Base-by-base conservation (phyloP, 2,113 vertebrate species). In the Cinclus mexicanus region DNA sequence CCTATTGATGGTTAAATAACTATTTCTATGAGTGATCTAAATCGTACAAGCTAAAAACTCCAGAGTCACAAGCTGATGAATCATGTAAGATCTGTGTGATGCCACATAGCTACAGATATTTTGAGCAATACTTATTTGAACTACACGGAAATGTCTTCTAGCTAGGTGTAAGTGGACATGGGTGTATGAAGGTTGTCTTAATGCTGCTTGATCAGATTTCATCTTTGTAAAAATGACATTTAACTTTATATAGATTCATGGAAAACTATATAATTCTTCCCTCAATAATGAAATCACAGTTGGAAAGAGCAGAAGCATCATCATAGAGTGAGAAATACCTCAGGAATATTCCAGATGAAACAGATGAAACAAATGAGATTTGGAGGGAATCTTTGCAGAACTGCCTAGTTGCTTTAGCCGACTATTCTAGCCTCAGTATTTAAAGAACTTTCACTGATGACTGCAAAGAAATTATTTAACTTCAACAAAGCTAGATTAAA, bases 21-120 rank as follows among this genome's bases (percentile, higher is more conserved):
- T 65, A n/a, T 39, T 86, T 95, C 92, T 74, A 70, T 74, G 60
- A 81, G 80, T 57, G 80, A 93, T 94, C 29, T 83, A 89, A 95
- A 70, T 65, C 42, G 39, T 9, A 33, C 75, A 77, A 77, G 68
- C 50, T 83, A 89, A 89, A 81, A 81, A 53, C 56, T 83, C 64
- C 22, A 55, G 26, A 93, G 87, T 95, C 91, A 95, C 80, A 95
- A 96, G 93, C 20, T 80, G 69, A 90, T 95, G 85, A 96, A 71
- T 96, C 94, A 96, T 20, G 0, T 35, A 72, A 87, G 35, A 33
- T 9, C 55, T 83, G 20, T n/a, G 63, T 60, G 79, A 69, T 83
- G 31, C 44, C 76, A 94, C 63, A 53, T 9, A 77, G 71, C 28
- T 64, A 85, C 41, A 91, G 78, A 50, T 37, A 70, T 93, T 84